Base-by-base conservation (phyloP, 2,888 invertebrate species). In the Hoplodrina ambigua region DNA sequence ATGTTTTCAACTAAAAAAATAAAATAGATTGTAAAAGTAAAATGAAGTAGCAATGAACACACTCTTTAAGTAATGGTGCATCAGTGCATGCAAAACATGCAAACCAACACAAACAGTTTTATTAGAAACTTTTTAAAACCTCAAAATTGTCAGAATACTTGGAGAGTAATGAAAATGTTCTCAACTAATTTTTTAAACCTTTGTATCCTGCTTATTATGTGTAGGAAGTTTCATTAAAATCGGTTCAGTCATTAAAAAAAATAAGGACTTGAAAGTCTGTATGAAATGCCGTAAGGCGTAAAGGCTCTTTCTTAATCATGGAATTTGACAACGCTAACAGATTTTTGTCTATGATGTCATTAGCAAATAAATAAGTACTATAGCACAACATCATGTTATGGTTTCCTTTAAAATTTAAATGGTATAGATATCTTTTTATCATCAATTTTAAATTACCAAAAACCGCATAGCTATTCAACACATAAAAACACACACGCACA, bases 401-500 rank as follows among this genome's bases (percentile, higher is more conserved):
- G 10, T 20, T 49, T n/a, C n/a, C 17, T 25, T 50, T 33, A 0
- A 46, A 30, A 37, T 33, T 30, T 4, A 50, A 64, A 33, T 37
- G 4, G 30, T 37, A 41, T 1, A 19, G 25, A 1, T 7, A 7
- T 10, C 17, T 13, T 52, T 10, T 52, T 1, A 11, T 59, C 13
- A 49, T 71, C 10, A 46, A 53, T 20, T n/a, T 37, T 1, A 46
- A 49, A 64, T 54, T 11, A n/a, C 8, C n/a, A 74, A 46, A 46
- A 75, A 68, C 53, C 0, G 1, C 49, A 50, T 54, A 46, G 69
- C 52, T 4, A 49, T 11, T 46, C 15, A 66, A 50, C 46, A 75
- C 57, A 59, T 53, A 65, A 64, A 59, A 37, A 72, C 72, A 72
- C 78, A 75, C 72, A 69, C 78, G 78, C 72, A 69, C 57, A 67